Percentiles rank a stretch among this genome's conserved stretches.
phyloP scores from a whole-genome alignment of 2,113 vertebrate species.

The Nothobranchius furzeri region DNA sequence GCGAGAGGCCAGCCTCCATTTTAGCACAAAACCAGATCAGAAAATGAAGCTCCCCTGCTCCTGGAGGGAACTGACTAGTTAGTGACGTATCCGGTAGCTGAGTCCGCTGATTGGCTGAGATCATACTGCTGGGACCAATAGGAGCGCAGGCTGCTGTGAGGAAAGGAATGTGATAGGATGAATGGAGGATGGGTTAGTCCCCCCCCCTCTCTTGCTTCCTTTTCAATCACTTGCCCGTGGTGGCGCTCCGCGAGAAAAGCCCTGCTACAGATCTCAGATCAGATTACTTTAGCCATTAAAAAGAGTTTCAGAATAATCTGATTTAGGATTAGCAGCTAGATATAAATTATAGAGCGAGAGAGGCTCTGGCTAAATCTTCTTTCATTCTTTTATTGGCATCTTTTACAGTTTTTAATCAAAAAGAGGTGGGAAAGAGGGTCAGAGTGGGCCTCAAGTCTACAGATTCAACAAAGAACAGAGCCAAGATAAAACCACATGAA shows the following conservation, averaged over 20 bases:
- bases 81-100: slow-evolving; percentile 85
- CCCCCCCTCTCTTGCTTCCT: slow-evolving; percentile 24
- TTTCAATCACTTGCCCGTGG: slow-evolving; percentile 32
- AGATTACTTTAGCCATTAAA: slow-evolving; percentile 31
- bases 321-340: slow-evolving; percentile 51
- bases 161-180: slow-evolving; percentile 72
- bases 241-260: slow-evolving; percentile 36
- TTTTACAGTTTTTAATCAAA: slow-evolving; percentile 41
- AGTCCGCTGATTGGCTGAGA: slow-evolving; percentile 80
- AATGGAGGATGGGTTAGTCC: slow-evolving; percentile 53
- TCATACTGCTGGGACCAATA: slow-evolving; percentile 79
- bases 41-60: slow-evolving; percentile 94
- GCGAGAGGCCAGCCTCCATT: slow-evolving; percentile 94
- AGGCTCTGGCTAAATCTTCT: slow-evolving; percentile 31
- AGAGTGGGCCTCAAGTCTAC: slow-evolving; percentile 21
- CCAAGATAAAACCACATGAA: slow-evolving; percentile 30
- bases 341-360: slow-evolving; percentile 35
- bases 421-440: slow-evolving; percentile 24
- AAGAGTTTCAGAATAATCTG: slow-evolving; percentile 46
- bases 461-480: slow-evolving; percentile 35
- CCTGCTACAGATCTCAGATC: slow-evolving; percentile 59
- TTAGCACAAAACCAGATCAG: slow-evolving; percentile 89
- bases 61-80: slow-evolving; percentile 93
- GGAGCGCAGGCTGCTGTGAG: slow-evolving; percentile 69
- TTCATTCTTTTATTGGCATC: slow-evolving; percentile 45